Base-by-base conservation (phyloP, 1,140 invertebrate species). In the Galendromus occidentalis region DNA sequence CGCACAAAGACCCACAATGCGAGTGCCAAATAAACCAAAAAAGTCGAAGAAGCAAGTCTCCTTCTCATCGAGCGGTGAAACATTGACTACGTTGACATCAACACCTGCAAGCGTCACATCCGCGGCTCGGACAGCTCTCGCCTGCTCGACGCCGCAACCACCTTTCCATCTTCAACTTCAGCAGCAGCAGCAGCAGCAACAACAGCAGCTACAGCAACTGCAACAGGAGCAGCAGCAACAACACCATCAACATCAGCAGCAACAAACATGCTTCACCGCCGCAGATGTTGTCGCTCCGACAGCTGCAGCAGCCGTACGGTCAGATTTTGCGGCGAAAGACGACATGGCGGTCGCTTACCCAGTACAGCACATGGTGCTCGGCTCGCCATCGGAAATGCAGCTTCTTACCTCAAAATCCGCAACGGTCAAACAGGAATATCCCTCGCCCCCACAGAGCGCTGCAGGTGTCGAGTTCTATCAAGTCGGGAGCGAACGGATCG, bases 351-450 rank as follows among this genome's bases (percentile, higher is more conserved):
- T 59, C 1, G 22, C 14, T 22, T 25, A 33, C 14, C 17, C 25
- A 14, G 33, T 59, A 14, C 51, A 59, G 9, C 25, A 25, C 14
- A 25, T 14, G 33, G 33, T 33, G 17, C 14, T 25, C 14, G 9
- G 14, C 22, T 22, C 33, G 25, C 33, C 51, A 59, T 59, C 51
- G 14, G 33, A 59, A 18, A 29, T 33, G 33, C 51, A 25, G 14
- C n/a, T 29, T 9, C 1, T 22, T 59, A 6, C 33, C 9, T 39
- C 33, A 9, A 39, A 39, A 39, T 39, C 33, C 33, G 33, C 33
- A 9, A 39, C 33, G 4, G 51, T 59, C 51, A 59, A 59, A 59
- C 51, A 59, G 22, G 51, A 59, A 59, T 59, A 59, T 33, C 51
- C 51, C 2, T 59, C 51, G 33, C 51, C 51, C 17, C 51, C 51